Evolutionary conservation across 37 sponge, comb jelly and placozoan genomes (phyloP), one percentile per base, ranked within the genome.

Genomic region (Trichoplax adhaerens): DNA sequence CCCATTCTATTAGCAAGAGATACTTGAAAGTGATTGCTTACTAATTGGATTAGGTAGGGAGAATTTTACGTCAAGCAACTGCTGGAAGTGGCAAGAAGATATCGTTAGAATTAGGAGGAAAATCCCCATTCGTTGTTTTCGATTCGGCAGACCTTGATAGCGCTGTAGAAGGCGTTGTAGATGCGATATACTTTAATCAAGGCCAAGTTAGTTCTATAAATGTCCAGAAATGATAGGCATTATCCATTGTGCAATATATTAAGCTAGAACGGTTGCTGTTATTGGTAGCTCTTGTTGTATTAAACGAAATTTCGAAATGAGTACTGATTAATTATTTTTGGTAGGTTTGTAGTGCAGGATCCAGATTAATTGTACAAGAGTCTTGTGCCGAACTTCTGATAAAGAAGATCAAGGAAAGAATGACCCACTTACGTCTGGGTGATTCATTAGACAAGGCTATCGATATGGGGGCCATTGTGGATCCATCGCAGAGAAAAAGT

Each of bases 321-420:
- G 29, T 29, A 29, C 29, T 29, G 29, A 29, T 29, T 29, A 29
- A 29, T 29, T 29, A 29, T 29, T 29, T 29, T 29, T 6, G 57
- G 4, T 68, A 91, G 91, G 94, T 93, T n/a, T 93, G 94, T 63
- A 89, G 91, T 81, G 94, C 94, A 56, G 94, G 94, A 0, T 88
- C 88, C 8, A 61, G 94, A 53, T 80, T 89, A 49, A 57, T 93
- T 4, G 91, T 93, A 2, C 90, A 93, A 68, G 94, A 93, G 72
- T 74, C 73, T 53, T 61, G 73, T 1, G 84, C 87, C 52, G 84
- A 88, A 2, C 72, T 61, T 50, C 55, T 93, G 84, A 80, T 93
- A 61, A 58, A 49, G 0, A 93, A 89, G 78, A 80, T 93, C 66
- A 88, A 89, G 73, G 82, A 88, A 58, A 60, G 94, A 2, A 88